A percentile compares a stretch with the other conserved stretches of the same genome.
phyloP scores from a whole-genome alignment of 2,888 invertebrate genomes.

The Mycalesis mineus region DNA sequence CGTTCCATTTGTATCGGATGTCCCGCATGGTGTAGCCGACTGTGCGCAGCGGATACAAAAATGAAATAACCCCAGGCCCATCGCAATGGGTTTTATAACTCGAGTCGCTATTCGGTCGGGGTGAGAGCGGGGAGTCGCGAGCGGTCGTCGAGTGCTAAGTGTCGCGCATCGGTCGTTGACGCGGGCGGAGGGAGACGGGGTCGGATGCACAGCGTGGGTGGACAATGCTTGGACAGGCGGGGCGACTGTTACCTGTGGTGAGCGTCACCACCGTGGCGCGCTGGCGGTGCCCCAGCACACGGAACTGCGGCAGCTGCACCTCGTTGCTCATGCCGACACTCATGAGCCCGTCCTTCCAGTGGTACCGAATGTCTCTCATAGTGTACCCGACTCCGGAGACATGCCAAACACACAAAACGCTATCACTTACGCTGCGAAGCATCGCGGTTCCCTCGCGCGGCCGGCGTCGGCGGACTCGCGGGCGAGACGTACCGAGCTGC shows the following conservation, averaged over 20 bases:
- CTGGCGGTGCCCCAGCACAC: constrained; percentile 97
- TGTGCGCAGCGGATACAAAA: constrained; percentile 80
- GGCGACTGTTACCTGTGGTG: constrained; percentile 90
- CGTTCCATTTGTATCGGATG: constrained; percentile 98
- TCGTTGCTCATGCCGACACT: constrained; percentile 97
- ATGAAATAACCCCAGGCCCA: constrained; percentile 76
- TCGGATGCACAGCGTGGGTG: constrained; percentile 65
- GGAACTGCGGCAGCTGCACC: constrained; percentile 97
- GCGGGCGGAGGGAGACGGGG: constrained; percentile 74
- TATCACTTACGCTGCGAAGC: constrained; percentile 77
- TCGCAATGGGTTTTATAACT: constrained; percentile 75
- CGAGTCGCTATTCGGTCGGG: constrained; percentile 70
- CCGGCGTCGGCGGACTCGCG: constrained; percentile 49
- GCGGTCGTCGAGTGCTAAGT: constrained; percentile 68
- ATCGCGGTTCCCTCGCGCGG: constrained; percentile 54
- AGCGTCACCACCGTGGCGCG: constrained; percentile 95
- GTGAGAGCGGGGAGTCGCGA: constrained; percentile 63
- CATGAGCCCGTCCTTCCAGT: constrained; percentile 94
- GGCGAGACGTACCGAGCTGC: constrained; percentile 45
- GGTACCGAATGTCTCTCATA: constrained; percentile 98
- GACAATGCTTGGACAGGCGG: constrained; percentile 62
- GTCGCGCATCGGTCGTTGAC: constrained; percentile 65
- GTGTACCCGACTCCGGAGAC: constrained; percentile 94
- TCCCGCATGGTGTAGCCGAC: constrained; percentile 99
- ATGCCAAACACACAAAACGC: constrained; percentile 79